Evolutionary conservation across 2,888 invertebrate genomes (phyloP).

Genomic region (Villa cingulata): DNA sequence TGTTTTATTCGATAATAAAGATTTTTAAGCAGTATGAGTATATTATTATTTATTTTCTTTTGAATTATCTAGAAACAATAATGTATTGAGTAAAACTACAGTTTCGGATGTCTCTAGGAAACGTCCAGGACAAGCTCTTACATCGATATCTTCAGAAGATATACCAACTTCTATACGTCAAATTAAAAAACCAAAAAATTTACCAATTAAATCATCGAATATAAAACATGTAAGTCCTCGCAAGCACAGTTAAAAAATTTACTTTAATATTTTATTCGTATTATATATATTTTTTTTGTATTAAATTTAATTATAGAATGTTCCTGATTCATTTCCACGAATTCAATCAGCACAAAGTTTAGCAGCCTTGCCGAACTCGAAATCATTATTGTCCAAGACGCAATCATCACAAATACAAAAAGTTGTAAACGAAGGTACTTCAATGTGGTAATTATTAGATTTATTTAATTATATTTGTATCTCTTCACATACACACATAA

Average conservation of each 20-base stretch:
- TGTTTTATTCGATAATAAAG: too few species aligned
- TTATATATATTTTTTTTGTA: background rate
- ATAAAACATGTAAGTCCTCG: background rate
- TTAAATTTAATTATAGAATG: constrained; percentile 1
- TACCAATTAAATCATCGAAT: background rate
- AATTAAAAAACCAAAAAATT: background rate
- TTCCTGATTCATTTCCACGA: constrained; percentile 4
- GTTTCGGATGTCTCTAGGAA: background rate
- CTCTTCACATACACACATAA: too few species aligned
- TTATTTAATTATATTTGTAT: background rate
- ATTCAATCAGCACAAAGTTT: constrained; percentile 6
- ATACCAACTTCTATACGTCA: background rate
- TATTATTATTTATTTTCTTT: too few species aligned
- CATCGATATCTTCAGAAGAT: background rate
- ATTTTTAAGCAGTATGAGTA: too few species aligned
- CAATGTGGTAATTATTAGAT: background rate
- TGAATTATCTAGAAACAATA: too few species aligned
- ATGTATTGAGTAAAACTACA: too few species aligned
- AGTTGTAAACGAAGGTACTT: background rate
- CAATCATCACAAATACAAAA: background rate
- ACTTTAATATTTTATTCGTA: background rate
- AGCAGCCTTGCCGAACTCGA: background rate
- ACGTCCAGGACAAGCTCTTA: background rate
- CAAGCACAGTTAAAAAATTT: too few species aligned
- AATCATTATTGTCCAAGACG: background rate